Base-by-base conservation (phyloP, 2,888 invertebrate species). In the Philopedon plagiatum region DNA sequence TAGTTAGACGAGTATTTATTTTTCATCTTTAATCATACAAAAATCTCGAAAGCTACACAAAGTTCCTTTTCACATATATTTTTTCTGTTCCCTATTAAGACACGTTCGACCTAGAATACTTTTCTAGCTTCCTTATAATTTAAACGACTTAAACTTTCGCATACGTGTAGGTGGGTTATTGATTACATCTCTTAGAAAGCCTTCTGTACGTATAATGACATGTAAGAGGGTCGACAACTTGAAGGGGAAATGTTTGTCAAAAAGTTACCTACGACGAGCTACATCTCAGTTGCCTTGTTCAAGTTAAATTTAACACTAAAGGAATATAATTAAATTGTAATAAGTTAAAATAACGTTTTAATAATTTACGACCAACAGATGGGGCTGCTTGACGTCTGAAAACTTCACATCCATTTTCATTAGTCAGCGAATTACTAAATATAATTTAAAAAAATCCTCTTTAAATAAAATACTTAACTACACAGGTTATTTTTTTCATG, bases 141-240 rank as follows among this genome's bases (percentile, higher is more conserved):
- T 65, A 65, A 65, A 65, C 44, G 37, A 46, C 29, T 65, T 57
- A n/a, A 65, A 65, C 29, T 65, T 65, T 65, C 13, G 37, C 57
- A 65, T 46, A 41, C 46, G 56, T 57, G 65, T 32, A 65, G 54
- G 56, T 46, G n/a, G n/a, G 65, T 65, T 57, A 65, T 65, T 65
- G 65, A 65, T 65, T 65, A 39, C 41, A 29, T 23, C 29, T 13
- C 44, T 44, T 32, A 15, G 11, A 57, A 65, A 37, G 41, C 57
- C 13, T 44, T 65, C 44, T 57, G 23, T 54, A 54, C 39, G 15
- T 39, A 44, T 21, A 21, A 19, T 1, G 19, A 51, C 44, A 19
- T 44, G 44, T 21, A 9, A 9, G 44, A 39, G 39, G 39, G 15
- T 39, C 15, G 15, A 44, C 19, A 21, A 19, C 44, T 44, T 29